Evolutionary conservation across 30 jellyfish, hydroid and myxozoan species (phyloP).

Genomic region (Pseudorhiza aurosa): DNA sequence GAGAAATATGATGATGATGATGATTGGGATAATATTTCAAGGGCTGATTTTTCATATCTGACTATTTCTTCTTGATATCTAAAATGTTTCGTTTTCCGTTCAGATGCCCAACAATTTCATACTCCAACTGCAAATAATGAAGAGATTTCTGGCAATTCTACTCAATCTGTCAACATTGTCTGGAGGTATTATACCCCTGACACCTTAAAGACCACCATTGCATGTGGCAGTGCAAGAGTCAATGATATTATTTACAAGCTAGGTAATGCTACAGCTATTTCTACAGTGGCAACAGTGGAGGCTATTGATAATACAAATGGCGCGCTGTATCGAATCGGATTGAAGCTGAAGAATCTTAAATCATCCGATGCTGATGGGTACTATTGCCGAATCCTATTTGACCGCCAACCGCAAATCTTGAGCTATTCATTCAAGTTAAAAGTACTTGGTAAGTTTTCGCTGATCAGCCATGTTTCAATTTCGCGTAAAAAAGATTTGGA

Average conservation of each 20-base stretch:
- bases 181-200: not conserved
- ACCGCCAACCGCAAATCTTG: not conserved
- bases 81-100: no score
- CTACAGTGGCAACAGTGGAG: not conserved
- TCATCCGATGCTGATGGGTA: not conserved
- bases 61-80: no score
- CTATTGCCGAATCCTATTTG: not conserved
- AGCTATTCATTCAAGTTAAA: not conserved
- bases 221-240: not conserved
- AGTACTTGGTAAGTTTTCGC: conserved; percentile 2
- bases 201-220: not conserved
- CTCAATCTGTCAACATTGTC: not conserved
- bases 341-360: not conserved
- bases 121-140: not conserved
- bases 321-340: conserved; percentile 1
- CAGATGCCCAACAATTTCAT: not conserved
- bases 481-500: not conserved
- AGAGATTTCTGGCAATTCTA: not conserved
- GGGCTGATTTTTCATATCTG: no score
- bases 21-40: no score
- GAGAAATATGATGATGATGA: no score
- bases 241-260: not conserved
- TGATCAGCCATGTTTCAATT: no score
- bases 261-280: not conserved
- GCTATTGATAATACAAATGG: not conserved